These are phyloP conservation scores for Tupaia chinensis DNA, from an alignment of 2,113 vertebrate genomes.

Conservation along the genomic window DNA sequence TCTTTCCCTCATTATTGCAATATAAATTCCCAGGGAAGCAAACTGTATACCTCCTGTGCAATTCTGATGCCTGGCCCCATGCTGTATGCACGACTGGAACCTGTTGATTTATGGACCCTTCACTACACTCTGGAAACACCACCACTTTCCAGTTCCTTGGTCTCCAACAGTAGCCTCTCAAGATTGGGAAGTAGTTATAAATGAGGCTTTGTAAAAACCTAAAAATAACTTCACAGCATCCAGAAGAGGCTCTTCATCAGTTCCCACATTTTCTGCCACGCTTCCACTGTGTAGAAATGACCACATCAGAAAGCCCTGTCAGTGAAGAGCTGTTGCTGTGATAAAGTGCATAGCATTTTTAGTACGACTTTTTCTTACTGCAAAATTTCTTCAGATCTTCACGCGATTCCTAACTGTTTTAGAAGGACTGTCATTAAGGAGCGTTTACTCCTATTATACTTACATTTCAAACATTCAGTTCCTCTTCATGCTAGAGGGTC, in stretches of 20 bases:
- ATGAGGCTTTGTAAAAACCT: constrained; percentile 1
- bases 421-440: neutral
- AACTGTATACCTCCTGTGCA: neutral
- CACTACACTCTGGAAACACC: neutral
- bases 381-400: neutral
- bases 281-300: neutral
- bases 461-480: neutral
- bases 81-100: neutral
- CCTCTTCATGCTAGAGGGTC: neutral
- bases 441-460: neutral
- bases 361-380: neutral
- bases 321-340: neutral
- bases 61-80: neutral
- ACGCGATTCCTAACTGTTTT: neutral
- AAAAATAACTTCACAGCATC: neutral
- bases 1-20: neutral
- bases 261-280: neutral
- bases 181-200: neutral
- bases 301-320: neutral
- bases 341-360: neutral
- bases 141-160: neutral
- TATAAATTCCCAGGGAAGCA: neutral
- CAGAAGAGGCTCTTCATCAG: neutral
- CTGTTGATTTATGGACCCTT: constrained; percentile 14
- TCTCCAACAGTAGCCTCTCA: neutral